Base-by-base conservation (phyloP, 2,113 vertebrate genomes). In the Triplophysa rosa region DNA sequence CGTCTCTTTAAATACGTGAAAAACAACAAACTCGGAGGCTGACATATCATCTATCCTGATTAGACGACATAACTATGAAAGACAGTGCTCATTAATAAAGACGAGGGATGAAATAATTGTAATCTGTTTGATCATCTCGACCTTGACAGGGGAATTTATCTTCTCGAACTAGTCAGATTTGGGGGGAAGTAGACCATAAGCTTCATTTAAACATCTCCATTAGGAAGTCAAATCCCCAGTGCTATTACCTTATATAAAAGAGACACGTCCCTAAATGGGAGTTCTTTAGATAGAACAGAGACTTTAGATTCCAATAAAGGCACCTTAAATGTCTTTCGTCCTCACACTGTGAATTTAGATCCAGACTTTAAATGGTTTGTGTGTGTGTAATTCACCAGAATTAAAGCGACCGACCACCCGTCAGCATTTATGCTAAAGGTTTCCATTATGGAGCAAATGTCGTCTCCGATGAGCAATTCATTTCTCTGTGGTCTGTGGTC, bases 91-190 rank as follows among this genome's bases (percentile, higher is more conserved):
- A 92, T 94, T 94, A 93, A 94, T 93, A 92, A 92, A 91, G 90
- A 92, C 84, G 89, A 88, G 86, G 91, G 91, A 87, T 91, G 89
- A 92, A 93, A 93, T 93, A 94, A 94, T 92, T 92, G 92, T 93
- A 92, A 93, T 93, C 89, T 93, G 92, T 93, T 93, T 93, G 92
- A 94, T 94, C 92, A 92, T 93, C 91, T 92, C 88, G 89, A 91
- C 85, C 82, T 88, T 93, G 93, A 94, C 92, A 92, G 90, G 90
- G 88, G 90, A 91, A 94, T 94, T 92, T 84, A 93, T 94, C 92
- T 94, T 93, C 70, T 72, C 88, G 87, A 90, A 89, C 89, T 87
- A 86, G 88, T 91, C 89, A 92, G 88, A 92, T 90, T 77, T 87
- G 88, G 87, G 84, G 89, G 89, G 91, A 93, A 92, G 91, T 91